phyloP scores from a whole-genome alignment of 2,888 invertebrate species.

The Leptopilina syphax region DNA sequence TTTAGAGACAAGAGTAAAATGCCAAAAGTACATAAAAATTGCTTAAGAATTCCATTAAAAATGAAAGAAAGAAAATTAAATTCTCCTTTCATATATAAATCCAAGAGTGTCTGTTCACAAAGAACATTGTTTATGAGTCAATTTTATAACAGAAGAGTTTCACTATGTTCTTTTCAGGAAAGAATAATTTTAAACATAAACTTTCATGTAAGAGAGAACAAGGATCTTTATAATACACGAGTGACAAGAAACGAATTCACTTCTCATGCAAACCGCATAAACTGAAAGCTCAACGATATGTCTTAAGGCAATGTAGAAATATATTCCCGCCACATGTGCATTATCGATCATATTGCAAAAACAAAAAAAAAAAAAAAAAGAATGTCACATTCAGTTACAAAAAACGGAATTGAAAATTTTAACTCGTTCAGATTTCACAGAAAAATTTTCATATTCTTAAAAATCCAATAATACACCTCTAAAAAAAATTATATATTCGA shows the following conservation, averaged over 20 bases:
- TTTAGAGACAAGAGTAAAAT: too few relatives aligned
- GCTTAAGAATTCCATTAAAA: not conserved
- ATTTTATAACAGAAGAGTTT: constrained; percentile 1
- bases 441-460: too few relatives aligned
- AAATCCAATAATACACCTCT: too few relatives aligned
- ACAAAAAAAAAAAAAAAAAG: not conserved
- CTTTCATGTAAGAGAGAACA: not conserved
- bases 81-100: not conserved
- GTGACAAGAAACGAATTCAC: constrained; percentile 47
- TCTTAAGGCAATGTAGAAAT: constrained; percentile 61
- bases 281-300: constrained; percentile 58
- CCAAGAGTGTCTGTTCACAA: not conserved
- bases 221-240: constrained; percentile 1
- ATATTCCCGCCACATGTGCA: constrained; percentile 48
- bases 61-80: not conserved
- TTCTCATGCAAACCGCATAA: constrained; percentile 65
- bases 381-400: not conserved
- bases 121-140: constrained; percentile 2
- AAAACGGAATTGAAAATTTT: not conserved
- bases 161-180: not conserved
- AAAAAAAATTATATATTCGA: too few relatives aligned
- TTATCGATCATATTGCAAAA: not conserved
- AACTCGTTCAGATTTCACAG: too few relatives aligned
- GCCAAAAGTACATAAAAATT: too few relatives aligned
- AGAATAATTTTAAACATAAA: constrained; percentile 25